Evolutionary conservation across 2,797 vertebrate species (phyloP), one percentile per base, ranked within the genome.

Genomic region (Pygocentrus nattereri): DNA sequence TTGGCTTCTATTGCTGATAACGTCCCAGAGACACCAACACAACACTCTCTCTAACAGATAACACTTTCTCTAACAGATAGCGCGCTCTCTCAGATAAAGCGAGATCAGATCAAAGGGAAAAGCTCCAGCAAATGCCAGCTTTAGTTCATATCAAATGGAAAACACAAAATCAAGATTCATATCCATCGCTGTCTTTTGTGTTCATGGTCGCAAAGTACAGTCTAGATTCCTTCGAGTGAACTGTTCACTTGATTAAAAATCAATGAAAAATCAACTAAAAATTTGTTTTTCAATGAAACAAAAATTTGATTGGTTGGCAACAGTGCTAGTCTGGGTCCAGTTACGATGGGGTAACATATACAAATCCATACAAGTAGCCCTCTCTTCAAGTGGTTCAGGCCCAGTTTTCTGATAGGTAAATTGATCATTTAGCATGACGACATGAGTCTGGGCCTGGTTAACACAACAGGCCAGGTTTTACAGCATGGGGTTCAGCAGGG

Each of bases 11-110:
- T 64, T 67, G 31, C 64, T 41, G 64, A 67, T 49, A 70, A 70
- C 49, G 41, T 70, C 67, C 49, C n/a, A 25, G 23, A 70, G 67
- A 49, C n/a, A 18, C 38, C 38, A 70, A 49, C 38, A 68, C 18
- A 70, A 10, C 67, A 25, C 67, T 70, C 62, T 34, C 58, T 27
- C 58, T 68, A 21, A 49, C 21, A 70, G 67, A 70, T 70, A 47
- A 70, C 23, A 27, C 23, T 25, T 4, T 23, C 34, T 19, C 62
- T 62, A 67, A 41, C 19, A 67, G 64, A 67, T 67, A 38, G 7
- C 15, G 0, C 44, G 25, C 67, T 64, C 62, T 64, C 61, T 34
- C 67, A 25, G 38, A 70, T 49, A 49, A 47, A 47, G n/a, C 49
- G 44, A 15, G 44, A 49, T 25, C 41, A 70, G 67, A 49, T 70